Evolutionary conservation across 2,888 invertebrate genomes (phyloP), one percentile per base, ranked within the genome.

Genomic region (Tenthredo mesomela): DNA sequence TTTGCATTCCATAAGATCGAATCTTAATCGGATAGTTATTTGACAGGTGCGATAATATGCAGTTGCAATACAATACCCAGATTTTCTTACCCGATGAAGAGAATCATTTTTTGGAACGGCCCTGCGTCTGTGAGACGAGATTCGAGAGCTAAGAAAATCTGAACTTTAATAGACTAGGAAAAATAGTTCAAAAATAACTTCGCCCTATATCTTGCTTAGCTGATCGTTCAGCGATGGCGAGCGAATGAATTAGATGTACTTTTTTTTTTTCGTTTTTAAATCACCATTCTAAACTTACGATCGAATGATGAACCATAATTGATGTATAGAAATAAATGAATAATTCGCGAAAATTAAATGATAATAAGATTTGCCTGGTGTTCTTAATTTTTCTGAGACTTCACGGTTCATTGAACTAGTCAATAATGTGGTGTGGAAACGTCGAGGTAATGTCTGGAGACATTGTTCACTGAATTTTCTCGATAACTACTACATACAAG

Each of bases 391-490:
- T 33, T 15, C 2, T 2, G 33, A 33, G 33, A 67, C 33, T 67
- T 33, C 18, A 33, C 33, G 25, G 29, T 73, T 43, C 70, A 37
- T n/a, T n/a, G 37, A 70, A 37, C 70, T 43, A 43, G 71, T 43
- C 3, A 6, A 40, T 43, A 29, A 43, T 21, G 5, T 21, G 10
- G n/a, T 43, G 21, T 73, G 18, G 37, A 37, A 70, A 37, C 70
- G 21, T 37, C 37, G 15, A 9, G 15, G 15, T 70, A n/a, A 70
- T 37, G 70, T 70, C 37, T n/a, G 0, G 18, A 73, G 37, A 43
- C 71, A 43, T 43, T 73, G 71, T 43, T 73, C 71, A 40, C 6
- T 43, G 71, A 43, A 73, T 73, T 21, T 40, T 73, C 71, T 43
- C 25, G 40, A 73, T 15, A 40, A 29, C 15, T 47, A 43, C 43